Percentiles rank a stretch among this genome's conserved stretches.
phyloP scores from a whole-genome alignment of 2,888 invertebrate genomes.

The Phyllotreta striolata region DNA sequence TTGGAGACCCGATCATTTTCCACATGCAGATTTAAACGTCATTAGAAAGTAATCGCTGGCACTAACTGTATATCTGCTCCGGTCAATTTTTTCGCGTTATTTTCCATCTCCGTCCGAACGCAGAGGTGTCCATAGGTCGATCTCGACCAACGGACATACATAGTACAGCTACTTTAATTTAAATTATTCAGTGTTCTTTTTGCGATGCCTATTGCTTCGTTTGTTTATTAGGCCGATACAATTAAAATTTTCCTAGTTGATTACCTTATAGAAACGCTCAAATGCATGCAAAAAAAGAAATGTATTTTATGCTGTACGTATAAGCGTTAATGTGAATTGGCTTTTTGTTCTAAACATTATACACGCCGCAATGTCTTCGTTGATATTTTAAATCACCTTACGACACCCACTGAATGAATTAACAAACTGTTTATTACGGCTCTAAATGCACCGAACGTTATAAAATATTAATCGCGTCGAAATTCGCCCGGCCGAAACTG shows the following conservation, averaged over 20 bases:
- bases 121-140: neutral
- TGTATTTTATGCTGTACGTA: no score
- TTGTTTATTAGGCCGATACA: constrained; percentile 34
- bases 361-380: no score
- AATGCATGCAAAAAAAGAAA: no score
- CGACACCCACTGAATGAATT: no score
- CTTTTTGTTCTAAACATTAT: no score
- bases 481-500: no score
- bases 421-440: no score
- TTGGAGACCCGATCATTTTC: constrained; percentile 44
- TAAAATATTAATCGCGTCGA: no score
- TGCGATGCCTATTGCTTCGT: constrained; percentile 36
- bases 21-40: constrained; percentile 53
- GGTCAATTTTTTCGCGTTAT: constrained; percentile 40
- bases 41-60: constrained; percentile 54
- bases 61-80: constrained; percentile 48
- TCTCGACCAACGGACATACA: constrained; percentile 41
- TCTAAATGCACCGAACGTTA: no score
- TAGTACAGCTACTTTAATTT: constrained; percentile 52
- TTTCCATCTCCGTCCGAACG: constrained; percentile 4
- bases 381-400: no score
- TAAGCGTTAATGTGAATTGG: no score
- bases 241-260: constrained; percentile 18
- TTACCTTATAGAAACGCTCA: no score
- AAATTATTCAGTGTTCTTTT: constrained; percentile 51